phyloP scores from a whole-genome alignment of 1,140 invertebrate species.

The Orius laevigatus region DNA sequence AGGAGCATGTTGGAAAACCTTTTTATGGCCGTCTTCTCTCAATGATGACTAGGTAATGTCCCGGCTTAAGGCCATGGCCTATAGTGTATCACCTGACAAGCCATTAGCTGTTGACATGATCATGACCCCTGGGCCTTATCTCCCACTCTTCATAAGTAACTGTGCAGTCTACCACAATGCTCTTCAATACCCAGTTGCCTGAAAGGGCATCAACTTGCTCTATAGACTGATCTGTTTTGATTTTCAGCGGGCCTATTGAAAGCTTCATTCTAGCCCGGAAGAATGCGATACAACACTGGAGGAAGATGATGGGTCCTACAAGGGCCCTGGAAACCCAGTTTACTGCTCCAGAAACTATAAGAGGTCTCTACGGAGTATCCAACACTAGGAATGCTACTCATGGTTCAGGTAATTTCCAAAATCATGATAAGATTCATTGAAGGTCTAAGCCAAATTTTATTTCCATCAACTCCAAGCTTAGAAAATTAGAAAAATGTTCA shows the following conservation, averaged over 20 bases:
- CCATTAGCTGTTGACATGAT: too few species aligned
- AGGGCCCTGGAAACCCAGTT: constrained; percentile 67
- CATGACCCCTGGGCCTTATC: too few species aligned
- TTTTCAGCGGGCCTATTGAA: constrained; percentile 57
- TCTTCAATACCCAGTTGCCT: too few species aligned
- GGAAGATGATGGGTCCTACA: constrained; percentile 71
- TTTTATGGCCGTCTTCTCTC: constrained; percentile 73
- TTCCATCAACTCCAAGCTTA: too few species aligned
- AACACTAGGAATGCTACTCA: constrained; percentile 86
- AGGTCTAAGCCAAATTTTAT: too few species aligned
- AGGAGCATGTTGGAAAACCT: constrained; percentile 68
- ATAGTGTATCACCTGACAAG: too few species aligned
- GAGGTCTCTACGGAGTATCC: constrained; percentile 69
- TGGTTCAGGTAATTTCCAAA: constrained; percentile 74
- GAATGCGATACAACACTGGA: constrained; percentile 62
- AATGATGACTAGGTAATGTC: constrained; percentile 61
- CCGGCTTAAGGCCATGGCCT: too few species aligned
- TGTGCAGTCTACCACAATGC: too few species aligned
- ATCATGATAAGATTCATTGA: too few species aligned
- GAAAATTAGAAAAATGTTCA: too few species aligned
- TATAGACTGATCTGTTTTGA: not conserved
- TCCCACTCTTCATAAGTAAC: too few species aligned
- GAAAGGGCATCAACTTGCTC: too few species aligned
- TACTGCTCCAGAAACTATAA: constrained; percentile 53
- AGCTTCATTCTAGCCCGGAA: constrained; percentile 54